Evolutionary conservation across 2,797 vertebrate genomes (phyloP).

Genomic region (Capromys pilorides): DNA sequence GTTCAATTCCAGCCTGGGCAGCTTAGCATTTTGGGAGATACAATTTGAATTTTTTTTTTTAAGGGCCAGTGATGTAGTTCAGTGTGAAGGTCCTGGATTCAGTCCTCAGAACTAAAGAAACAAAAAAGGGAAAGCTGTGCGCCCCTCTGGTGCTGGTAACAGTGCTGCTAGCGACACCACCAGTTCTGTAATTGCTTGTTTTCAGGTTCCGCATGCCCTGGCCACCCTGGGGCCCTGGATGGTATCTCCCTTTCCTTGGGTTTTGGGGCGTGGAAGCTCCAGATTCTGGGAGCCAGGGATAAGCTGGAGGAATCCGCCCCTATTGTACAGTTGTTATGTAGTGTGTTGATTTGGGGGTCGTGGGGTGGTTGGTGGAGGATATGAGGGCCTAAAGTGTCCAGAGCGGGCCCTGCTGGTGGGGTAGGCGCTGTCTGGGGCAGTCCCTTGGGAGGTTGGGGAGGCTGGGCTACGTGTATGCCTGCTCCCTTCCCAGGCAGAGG

Average conservation of each 20-base stretch:
- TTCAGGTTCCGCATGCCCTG: background rate
- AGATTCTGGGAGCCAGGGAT: background rate
- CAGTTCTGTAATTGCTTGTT: background rate
- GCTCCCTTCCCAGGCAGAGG: background rate
- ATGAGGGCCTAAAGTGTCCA: background rate
- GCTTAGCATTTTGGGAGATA: background rate
- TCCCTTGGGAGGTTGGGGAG: background rate
- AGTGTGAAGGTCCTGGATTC: background rate
- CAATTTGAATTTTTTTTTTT: no score
- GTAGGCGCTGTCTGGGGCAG: background rate
- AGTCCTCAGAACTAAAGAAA: background rate
- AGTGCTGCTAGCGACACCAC: accelerated
- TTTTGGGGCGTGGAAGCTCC: background rate
- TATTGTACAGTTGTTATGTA: background rate
- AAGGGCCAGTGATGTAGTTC: background rate
- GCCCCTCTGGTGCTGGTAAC: accelerated
- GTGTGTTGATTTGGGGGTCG: background rate
- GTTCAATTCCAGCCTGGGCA: background rate
- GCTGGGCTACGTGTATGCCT: background rate
- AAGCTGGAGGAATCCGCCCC: background rate
- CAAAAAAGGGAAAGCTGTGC: background rate
- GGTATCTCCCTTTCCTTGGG: background rate
- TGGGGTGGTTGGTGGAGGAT: background rate
- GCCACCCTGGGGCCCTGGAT: background rate
- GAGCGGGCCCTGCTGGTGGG: background rate